Conservation (phyloP, 2,113 vertebrate species). For the Spea multiplicata region DNA sequence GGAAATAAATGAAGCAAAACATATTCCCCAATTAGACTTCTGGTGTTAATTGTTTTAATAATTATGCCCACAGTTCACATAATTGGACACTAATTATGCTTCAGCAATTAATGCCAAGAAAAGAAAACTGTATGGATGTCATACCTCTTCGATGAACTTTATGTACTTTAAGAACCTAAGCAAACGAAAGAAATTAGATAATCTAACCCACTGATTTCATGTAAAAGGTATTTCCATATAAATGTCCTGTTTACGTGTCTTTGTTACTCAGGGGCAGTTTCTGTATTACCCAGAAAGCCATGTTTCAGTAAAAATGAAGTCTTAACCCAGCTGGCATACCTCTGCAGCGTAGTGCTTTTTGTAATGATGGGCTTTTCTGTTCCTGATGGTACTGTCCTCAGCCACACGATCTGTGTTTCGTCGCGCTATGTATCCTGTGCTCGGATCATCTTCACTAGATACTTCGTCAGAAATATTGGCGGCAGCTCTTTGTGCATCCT, state of each 20-base stretch:
- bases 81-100: slow-evolving; percentile 16
- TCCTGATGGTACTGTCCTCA: slow-evolving; percentile 77
- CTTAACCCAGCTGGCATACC: slow-evolving; percentile 60
- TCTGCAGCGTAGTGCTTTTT: slow-evolving; percentile 89
- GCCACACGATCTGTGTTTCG: slow-evolving; percentile 74
- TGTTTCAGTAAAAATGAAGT: not conserved
- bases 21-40: not conserved
- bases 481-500: slow-evolving; percentile 71
- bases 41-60: not conserved
- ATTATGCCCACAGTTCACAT: not conserved
- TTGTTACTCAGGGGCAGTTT: too few species aligned
- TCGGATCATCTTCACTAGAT: slow-evolving; percentile 93
- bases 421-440: slow-evolving; percentile 73
- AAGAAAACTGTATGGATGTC: slow-evolving; percentile 16
- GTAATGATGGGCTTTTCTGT: slow-evolving; percentile 83
- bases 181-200: slow-evolving; percentile 26
- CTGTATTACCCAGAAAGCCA: too few species aligned
- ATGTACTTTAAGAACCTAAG: slow-evolving; percentile 27
- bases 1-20: not conserved
- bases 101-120: slow-evolving; percentile 33
- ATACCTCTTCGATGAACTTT: slow-evolving; percentile 8
- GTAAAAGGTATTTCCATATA: too few species aligned
- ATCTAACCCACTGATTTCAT: slow-evolving; percentile 16
- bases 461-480: slow-evolving; percentile 87
- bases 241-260: too few species aligned